Percentiles rank a stretch among this genome's conserved stretches.
Conservation (phyloP, 2,888 invertebrate species). For the Danaus chrysippus region DNA sequence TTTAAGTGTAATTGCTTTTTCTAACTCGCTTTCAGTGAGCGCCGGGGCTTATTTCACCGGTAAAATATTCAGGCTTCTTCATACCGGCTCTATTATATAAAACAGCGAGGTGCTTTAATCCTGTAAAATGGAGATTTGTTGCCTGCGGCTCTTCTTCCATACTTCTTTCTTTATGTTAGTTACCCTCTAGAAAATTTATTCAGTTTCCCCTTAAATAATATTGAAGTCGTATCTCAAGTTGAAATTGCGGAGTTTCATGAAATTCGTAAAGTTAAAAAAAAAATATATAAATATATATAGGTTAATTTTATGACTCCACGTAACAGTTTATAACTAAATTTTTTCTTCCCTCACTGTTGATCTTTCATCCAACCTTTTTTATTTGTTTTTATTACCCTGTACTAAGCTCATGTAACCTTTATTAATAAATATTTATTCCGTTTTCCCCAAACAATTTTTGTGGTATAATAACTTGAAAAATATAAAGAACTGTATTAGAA, state of each 20-base stretch:
- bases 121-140: constrained; percentile 65
- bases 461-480: too few relatives aligned
- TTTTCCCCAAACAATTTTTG: constrained; percentile 1
- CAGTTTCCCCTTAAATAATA: constrained; percentile 46
- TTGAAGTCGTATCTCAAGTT: constrained; percentile 32
- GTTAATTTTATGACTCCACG: constrained; percentile 41
- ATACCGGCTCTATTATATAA: constrained; percentile 53
- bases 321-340: not conserved
- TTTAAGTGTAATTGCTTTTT: constrained; percentile 21
- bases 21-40: constrained; percentile 15
- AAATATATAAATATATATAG: constrained; percentile 43
- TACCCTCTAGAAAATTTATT: constrained; percentile 55
- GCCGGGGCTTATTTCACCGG: constrained; percentile 38
- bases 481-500: constrained; percentile 12
- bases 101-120: constrained; percentile 62
- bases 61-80: constrained; percentile 51
- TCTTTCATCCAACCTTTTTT: not conserved
- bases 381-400: not conserved
- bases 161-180: constrained; percentile 55
- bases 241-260: constrained; percentile 30
- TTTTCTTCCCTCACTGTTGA: not conserved
- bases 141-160: constrained; percentile 48
- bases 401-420: not conserved
- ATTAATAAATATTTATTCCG: constrained; percentile 3
- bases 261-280: constrained; percentile 29